Evolutionary conservation across 2,113 vertebrate species (phyloP).

Genomic region (Felis catus): F.catus_Fca126_mat1.0 CM031420.1:115045001-115045500

Average conservation of each 20-base stretch:
- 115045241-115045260: not conserved
- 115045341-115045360: not conserved
- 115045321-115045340: not conserved
- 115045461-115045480: no score
- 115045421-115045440: not conserved
- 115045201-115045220: rapidly evolving
- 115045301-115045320: not conserved
- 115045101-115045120: not conserved
- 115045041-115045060: not conserved
- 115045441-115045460: no score
- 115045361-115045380: not conserved
- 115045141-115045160: not conserved
- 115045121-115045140: not conserved
- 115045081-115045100: not conserved
- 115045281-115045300: not conserved
- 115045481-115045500: no score
- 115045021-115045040: not conserved
- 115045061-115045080: not conserved
- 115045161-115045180: not conserved
- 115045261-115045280: not conserved
- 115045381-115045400: not conserved
- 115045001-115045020: not conserved
- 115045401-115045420: not conserved
- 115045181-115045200: not conserved
- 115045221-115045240: not conserved